phyloP scores from a whole-genome alignment of 2,113 vertebrate genomes.

The Furnarius figulus region DNA sequence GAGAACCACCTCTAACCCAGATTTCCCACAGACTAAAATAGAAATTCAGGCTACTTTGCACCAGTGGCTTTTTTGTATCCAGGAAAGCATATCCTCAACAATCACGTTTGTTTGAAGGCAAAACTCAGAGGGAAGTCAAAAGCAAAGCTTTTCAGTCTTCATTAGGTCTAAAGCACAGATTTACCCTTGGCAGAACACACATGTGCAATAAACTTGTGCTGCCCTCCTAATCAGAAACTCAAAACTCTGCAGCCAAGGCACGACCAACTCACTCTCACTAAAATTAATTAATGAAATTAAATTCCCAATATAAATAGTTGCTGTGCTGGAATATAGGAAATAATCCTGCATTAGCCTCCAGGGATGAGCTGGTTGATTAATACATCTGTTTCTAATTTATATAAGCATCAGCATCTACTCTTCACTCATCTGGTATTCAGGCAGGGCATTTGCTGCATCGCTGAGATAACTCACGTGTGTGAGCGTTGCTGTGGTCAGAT shows the following conservation, averaged over 20 bases:
- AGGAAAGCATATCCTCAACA: not conserved
- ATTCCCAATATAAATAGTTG: conserved; percentile 40
- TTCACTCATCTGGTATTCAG: not conserved
- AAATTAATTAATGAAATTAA: conserved; percentile 52
- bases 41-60: not conserved
- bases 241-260: not conserved
- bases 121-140: not conserved
- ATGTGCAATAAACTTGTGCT: rapidly evolving
- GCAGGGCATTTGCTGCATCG: not conserved
- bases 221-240: not conserved
- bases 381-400: conserved; percentile 48
- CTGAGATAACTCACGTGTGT: not conserved
- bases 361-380: conserved; percentile 39
- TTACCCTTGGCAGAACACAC: not conserved
- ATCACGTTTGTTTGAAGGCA: not conserved
- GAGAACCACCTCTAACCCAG: not conserved
- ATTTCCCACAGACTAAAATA: not conserved
- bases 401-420: not conserved
- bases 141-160: not conserved
- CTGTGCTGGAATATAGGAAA: conserved; percentile 40
- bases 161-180: not conserved
- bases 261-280: not conserved
- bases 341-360: conserved; percentile 38
- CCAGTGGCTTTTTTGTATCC: not conserved
- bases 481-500: not conserved